These are phyloP conservation scores for Sphecodes monilicornis DNA, from an alignment of 2,888 invertebrate genomes.

Conservation along the genomic window DNA sequence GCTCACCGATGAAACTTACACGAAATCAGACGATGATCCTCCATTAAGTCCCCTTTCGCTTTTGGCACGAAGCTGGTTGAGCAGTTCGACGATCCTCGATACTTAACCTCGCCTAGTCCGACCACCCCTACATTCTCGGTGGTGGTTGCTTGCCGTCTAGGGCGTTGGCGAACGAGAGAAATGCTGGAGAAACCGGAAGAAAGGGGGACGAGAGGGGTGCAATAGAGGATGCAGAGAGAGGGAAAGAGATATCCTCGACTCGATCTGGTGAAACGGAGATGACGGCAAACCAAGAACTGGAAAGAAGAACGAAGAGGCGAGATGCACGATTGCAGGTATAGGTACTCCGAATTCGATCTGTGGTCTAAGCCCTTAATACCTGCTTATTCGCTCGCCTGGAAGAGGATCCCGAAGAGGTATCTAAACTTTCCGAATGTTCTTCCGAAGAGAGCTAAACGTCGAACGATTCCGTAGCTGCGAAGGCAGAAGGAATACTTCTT, in stretches of 20 bases:
- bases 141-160: conserved; percentile 36
- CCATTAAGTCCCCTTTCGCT: conserved; percentile 66
- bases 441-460: conserved; percentile 69
- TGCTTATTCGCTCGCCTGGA: conserved; percentile 77
- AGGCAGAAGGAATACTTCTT: conserved; percentile 55
- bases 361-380: conserved; percentile 79
- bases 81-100: conserved; percentile 67
- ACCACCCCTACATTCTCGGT: conserved; percentile 38
- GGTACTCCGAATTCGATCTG: conserved; percentile 73
- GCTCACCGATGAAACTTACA: conserved; percentile 43
- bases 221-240: not conserved
- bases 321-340: conserved; percentile 64
- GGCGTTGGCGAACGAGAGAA: conserved; percentile 52
- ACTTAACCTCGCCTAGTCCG: conserved; percentile 62
- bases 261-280: not conserved
- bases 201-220: not conserved
- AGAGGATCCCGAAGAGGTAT: conserved; percentile 75
- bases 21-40: conserved; percentile 70
- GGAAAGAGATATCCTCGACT: not conserved
- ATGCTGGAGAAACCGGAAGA: conserved; percentile 1
- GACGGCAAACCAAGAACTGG: conserved; percentile 30
- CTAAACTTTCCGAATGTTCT: conserved; percentile 77
- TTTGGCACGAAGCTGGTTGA: conserved; percentile 63
- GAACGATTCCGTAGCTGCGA: conserved; percentile 65
- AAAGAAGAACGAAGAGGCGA: conserved; percentile 37